phyloP scores from a whole-genome alignment of 1,140 invertebrate genomes.

The Procambarus clarkii region DNA sequence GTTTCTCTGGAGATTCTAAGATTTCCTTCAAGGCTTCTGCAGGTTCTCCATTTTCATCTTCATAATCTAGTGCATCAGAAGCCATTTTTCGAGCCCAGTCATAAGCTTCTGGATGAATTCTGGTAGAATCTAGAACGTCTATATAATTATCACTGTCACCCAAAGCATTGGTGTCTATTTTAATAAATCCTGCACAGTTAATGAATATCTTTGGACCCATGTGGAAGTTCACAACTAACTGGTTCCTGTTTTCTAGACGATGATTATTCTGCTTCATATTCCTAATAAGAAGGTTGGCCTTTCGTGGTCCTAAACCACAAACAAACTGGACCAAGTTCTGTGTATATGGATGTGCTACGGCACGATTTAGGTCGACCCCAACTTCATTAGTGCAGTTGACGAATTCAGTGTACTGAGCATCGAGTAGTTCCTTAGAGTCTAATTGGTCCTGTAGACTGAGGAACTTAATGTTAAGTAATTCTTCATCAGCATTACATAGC shows the following conservation, averaged over 20 bases:
- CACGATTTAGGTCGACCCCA: slow-evolving; percentile 97
- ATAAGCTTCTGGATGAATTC: slow-evolving; percentile 99
- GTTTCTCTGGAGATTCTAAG: slow-evolving; percentile 93
- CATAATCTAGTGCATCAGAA: slow-evolving; percentile 98
- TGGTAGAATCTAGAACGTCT: slow-evolving; percentile 96
- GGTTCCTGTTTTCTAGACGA: slow-evolving; percentile 94
- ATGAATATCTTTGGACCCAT: slow-evolving; percentile 99
- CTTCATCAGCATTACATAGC: slow-evolving; percentile 95
- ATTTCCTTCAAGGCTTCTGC: slow-evolving; percentile 98
- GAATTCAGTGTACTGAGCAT: slow-evolving; percentile 90
- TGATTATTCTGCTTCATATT: slow-evolving; percentile 95
- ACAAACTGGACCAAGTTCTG: slow-evolving; percentile 97
- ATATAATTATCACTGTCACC: slow-evolving; percentile 86
- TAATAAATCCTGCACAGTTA: slow-evolving; percentile 99
- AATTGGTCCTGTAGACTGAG: slow-evolving; percentile 84
- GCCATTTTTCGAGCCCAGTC: slow-evolving; percentile 99
- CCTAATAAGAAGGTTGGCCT: slow-evolving; percentile 92
- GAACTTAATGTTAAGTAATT: slow-evolving; percentile 95
- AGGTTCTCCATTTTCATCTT: slow-evolving; percentile 94
- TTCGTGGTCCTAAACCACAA: slow-evolving; percentile 96
- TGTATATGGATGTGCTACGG: slow-evolving; percentile 91
- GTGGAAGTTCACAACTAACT: slow-evolving; percentile 94
- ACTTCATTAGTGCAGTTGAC: slow-evolving; percentile 96
- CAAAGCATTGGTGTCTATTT: slow-evolving; percentile 96
- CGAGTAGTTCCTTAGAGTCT: slow-evolving; percentile 61